Evolutionary conservation across 2,888 invertebrate species (phyloP).

Genomic region (Trileptium ribeirensis): DNA sequence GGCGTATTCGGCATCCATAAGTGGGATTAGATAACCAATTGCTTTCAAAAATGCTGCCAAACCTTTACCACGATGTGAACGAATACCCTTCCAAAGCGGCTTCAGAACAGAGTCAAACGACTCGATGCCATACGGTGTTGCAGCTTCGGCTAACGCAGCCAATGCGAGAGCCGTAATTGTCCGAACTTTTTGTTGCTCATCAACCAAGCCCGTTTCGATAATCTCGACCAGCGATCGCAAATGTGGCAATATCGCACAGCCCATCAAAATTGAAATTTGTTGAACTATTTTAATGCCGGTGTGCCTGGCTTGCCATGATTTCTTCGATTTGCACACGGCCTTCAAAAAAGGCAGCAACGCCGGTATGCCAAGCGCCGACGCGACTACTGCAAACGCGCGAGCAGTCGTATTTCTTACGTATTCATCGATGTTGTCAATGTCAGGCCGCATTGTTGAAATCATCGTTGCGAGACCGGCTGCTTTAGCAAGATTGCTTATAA

Average conservation of each 20-base stretch:
- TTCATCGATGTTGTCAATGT: constrained; percentile 98
- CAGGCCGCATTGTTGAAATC: constrained; percentile 99
- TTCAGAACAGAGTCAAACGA: constrained; percentile 98
- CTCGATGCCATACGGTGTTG: constrained; percentile 98
- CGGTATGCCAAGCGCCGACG: constrained; percentile 95
- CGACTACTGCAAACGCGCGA: constrained; percentile 98
- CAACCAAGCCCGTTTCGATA: constrained; percentile 93
- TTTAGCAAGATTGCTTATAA: constrained; percentile 96
- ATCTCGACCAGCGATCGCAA: constrained; percentile 95
- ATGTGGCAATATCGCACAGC: constrained; percentile 97
- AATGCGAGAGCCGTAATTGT: constrained; percentile 97
- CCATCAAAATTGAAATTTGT: constrained; percentile 98
- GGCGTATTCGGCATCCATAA: constrained; percentile 99
- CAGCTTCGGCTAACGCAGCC: constrained; percentile 95
- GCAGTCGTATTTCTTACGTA: constrained; percentile 99
- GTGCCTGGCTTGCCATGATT: constrained; percentile 96
- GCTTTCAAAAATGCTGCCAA: constrained; percentile 98
- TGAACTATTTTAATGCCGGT: constrained; percentile 99
- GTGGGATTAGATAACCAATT: constrained; percentile 94
- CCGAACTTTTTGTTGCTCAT: constrained; percentile 97
- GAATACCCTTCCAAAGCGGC: constrained; percentile 97
- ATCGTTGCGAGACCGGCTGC: constrained; percentile 98
- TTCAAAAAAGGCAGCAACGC: constrained; percentile 93
- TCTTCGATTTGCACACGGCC: constrained; percentile 96
- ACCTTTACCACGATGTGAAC: constrained; percentile 72